Evolutionary conservation across 2,113 vertebrate species (phyloP).

Genomic region (Ursus arctos): DNA sequence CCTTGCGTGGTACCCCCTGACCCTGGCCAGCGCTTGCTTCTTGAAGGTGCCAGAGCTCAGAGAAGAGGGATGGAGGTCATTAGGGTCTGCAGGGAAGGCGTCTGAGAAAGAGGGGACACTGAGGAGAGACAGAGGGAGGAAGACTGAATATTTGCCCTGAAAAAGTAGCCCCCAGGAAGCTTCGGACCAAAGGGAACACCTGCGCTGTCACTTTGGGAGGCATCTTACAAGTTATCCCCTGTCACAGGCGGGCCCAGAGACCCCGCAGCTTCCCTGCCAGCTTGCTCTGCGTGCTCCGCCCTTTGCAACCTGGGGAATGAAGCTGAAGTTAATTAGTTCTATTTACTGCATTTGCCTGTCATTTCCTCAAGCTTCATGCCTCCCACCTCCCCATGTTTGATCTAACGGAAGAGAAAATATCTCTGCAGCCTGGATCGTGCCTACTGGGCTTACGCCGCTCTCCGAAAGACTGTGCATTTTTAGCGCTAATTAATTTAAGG

Average conservation of each 20-base stretch:
- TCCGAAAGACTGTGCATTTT: neutral
- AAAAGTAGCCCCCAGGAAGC: neutral
- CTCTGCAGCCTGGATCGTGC: neutral
- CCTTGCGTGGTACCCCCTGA: accelerated
- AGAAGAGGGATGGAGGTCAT: neutral
- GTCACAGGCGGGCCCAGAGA: neutral
- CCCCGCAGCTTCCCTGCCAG: neutral
- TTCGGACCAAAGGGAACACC: neutral
- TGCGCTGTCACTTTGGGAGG: neutral
- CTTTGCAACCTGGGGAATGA: neutral
- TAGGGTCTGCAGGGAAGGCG: neutral
- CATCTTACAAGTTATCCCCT: neutral
- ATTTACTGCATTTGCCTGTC: constrained; percentile 63
- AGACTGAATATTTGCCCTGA: neutral
- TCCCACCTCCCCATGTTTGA: constrained; percentile 9
- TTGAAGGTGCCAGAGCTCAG: neutral
- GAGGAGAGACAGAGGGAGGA: neutral
- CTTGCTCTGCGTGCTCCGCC: neutral
- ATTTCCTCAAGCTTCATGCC: neutral
- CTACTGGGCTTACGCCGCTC: accelerated
- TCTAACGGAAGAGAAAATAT: neutral
- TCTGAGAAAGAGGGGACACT: neutral
- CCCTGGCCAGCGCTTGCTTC: neutral
- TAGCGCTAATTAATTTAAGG: neutral
- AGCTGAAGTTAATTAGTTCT: constrained; percentile 64